phyloP scores from a whole-genome alignment of 2,888 invertebrate genomes.

The Dasysyrphus tricinctus region DNA sequence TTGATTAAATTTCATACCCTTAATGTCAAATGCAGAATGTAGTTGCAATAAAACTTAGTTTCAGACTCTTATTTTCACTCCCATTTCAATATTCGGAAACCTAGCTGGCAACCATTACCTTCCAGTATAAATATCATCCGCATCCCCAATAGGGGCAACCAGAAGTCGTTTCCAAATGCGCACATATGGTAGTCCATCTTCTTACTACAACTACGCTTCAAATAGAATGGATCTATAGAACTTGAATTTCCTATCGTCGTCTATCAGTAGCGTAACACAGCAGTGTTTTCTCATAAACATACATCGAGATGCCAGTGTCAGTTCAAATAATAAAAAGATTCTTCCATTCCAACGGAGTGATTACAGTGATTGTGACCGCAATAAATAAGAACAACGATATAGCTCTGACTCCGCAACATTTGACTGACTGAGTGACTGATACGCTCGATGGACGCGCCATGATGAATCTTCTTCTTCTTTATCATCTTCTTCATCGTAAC shows the following conservation, averaged over 20 bases:
- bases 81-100: background rate
- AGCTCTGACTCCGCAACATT: constrained; percentile 8
- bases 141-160: constrained; percentile 15
- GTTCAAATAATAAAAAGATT: constrained; percentile 67
- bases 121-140: background rate
- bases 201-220: background rate
- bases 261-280: background rate
- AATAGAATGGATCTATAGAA: background rate
- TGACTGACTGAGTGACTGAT: constrained; percentile 61
- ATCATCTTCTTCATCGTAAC: background rate
- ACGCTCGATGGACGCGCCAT: constrained; percentile 34
- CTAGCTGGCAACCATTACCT: background rate
- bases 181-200: constrained; percentile 25
- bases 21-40: too few species aligned
- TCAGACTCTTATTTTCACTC: background rate
- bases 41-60: too few species aligned
- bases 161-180: constrained; percentile 48
- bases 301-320: constrained; percentile 42
- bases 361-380: constrained; percentile 70
- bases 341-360: constrained; percentile 58
- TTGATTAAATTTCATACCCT: too few species aligned
- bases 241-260: constrained; percentile 29
- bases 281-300: constrained; percentile 40
- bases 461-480: background rate
- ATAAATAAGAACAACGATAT: constrained; percentile 63